Conservation (phyloP, 2,888 invertebrate genomes). For the Crocallis elinguaria region DNA sequence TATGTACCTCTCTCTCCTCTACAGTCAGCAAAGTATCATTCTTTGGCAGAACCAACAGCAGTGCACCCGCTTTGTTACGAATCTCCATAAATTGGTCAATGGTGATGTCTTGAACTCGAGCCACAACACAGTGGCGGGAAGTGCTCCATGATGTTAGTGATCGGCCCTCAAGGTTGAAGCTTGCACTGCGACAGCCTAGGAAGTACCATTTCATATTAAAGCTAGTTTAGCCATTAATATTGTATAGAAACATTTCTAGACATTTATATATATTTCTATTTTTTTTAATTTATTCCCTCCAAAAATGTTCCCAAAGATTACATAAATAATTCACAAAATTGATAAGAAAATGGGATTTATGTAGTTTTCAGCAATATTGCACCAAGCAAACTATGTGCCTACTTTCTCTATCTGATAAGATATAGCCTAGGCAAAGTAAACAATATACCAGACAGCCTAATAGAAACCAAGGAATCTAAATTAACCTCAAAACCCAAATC, state of each 20-base stretch:
- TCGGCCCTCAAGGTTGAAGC: conserved; percentile 94
- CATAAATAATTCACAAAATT: too few relatives aligned
- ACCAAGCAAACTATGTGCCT: background rate
- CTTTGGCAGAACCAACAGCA: conserved; percentile 93
- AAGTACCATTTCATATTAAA: background rate
- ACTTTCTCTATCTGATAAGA: conserved; percentile 27
- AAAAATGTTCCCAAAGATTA: too few relatives aligned
- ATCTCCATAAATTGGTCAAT: conserved; percentile 91
- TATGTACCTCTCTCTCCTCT: conserved; percentile 88
- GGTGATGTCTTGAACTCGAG: conserved; percentile 91
- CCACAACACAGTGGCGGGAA: conserved; percentile 94
- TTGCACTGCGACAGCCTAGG: conserved; percentile 95
- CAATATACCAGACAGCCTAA: conserved; percentile 35
- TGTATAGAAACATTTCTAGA: too few relatives aligned
- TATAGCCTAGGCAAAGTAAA: conserved; percentile 27
- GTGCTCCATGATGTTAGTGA: conserved; percentile 93
- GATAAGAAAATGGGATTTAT: too few relatives aligned
- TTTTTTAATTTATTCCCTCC: too few relatives aligned
- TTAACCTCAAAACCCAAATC: conserved; percentile 62
- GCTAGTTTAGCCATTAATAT: background rate
- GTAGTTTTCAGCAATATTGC: too few relatives aligned
- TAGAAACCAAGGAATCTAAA: conserved; percentile 23
- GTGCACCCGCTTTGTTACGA: conserved; percentile 91
- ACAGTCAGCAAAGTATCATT: conserved; percentile 86
- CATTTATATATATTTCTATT: too few relatives aligned